phyloP scores from a whole-genome alignment of 1,140 invertebrate species.

The Mylabris phalerata region DNA sequence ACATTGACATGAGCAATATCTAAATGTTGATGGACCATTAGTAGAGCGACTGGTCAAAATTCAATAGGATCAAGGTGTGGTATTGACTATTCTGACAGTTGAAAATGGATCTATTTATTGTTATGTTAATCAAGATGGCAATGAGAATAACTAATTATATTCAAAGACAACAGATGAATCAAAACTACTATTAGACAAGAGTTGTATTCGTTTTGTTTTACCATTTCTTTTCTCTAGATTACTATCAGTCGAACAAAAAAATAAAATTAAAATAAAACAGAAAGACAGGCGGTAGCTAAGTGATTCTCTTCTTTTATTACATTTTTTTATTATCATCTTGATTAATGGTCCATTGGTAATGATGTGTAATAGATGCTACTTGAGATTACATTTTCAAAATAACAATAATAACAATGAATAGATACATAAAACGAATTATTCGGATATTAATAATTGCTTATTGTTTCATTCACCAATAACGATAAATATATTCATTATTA shows the following conservation, averaged over 20 bases:
- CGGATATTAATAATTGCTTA: not conserved
- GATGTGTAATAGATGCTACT: conserved; percentile 1
- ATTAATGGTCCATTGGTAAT: conserved; percentile 2
- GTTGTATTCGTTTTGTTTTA: conserved; percentile 5
- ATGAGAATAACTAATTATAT: conserved; percentile 12
- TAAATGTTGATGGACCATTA: no score
- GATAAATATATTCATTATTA: not conserved
- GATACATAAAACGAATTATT: not conserved
- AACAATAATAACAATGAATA: not conserved
- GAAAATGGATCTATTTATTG: conserved; percentile 11
- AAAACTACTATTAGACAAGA: no score
- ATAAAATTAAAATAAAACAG: no score
- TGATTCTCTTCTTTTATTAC: not conserved
- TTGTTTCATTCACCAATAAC: not conserved
- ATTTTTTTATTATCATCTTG: not conserved
- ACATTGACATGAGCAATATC: conserved; percentile 2
- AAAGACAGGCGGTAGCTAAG: not conserved
- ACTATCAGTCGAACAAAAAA: not conserved
- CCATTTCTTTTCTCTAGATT: conserved; percentile 1
- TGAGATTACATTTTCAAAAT: not conserved
- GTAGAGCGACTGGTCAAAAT: not conserved
- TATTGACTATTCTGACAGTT: conserved; percentile 4
- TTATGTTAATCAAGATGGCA: conserved; percentile 14
- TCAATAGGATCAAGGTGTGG: conserved; percentile 6
- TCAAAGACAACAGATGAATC: not conserved